A percentile compares a stretch with the other conserved stretches of the same genome.
These are phyloP conservation scores for Indri indri DNA, from an alignment of 2,113 vertebrate genomes.

Conservation along the genomic window DNA sequence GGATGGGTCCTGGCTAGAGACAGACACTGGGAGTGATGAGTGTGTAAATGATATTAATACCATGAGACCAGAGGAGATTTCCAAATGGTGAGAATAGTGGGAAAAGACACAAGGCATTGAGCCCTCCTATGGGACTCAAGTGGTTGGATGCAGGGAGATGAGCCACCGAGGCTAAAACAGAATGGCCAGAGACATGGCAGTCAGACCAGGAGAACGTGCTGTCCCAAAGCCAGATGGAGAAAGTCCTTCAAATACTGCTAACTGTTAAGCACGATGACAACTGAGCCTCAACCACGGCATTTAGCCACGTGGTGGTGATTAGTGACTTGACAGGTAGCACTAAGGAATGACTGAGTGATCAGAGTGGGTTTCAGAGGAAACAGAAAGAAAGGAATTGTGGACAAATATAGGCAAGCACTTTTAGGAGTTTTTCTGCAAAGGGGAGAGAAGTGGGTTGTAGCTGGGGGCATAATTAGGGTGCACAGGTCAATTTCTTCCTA, in stretches of 20 bases:
- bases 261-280: accelerated
- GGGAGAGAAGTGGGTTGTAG: accelerated
- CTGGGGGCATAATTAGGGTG: background rate
- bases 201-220: accelerated
- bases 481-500: background rate
- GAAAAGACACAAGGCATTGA: background rate
- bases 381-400: background rate
- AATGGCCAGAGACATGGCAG: background rate
- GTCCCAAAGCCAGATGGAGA: background rate
- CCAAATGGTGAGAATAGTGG: background rate
- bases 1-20: background rate
- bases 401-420: background rate
- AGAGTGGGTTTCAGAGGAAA: background rate
- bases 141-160: accelerated
- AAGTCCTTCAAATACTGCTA: background rate
- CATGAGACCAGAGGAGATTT: background rate
- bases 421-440: background rate
- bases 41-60: background rate
- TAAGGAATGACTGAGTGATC: background rate
- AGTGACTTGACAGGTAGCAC: background rate
- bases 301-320: accelerated
- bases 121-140: accelerated
- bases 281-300: accelerated
- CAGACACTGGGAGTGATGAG: background rate
- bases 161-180: accelerated